A percentile compares a stretch with the other conserved stretches of the same genome.
phyloP scores from a whole-genome alignment of 2,888 invertebrate species.

The Drosophila demipolita region DNA sequence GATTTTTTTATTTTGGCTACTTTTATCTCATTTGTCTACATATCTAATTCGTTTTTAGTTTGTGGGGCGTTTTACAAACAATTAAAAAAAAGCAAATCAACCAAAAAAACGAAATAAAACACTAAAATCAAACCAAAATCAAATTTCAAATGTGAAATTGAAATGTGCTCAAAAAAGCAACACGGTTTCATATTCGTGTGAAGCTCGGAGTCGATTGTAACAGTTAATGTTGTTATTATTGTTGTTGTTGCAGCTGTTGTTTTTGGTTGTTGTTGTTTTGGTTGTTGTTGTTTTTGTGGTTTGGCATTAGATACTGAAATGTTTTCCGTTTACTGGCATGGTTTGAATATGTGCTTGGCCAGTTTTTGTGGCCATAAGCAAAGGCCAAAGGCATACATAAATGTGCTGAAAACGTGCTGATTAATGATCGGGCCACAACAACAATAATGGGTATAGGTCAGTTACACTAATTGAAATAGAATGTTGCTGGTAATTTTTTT shows the following conservation, averaged over 20 bases:
- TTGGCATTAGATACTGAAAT: conserved; percentile 30
- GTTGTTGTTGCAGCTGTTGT: conserved; percentile 25
- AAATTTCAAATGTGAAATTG: conserved; percentile 34
- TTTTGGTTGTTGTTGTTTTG: conserved; percentile 17
- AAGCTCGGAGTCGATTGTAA: conserved; percentile 17
- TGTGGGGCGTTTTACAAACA: conserved; percentile 10
- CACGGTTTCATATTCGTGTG: conserved; percentile 27
- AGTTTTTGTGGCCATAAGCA: conserved; percentile 46
- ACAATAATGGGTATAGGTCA: conserved; percentile 73
- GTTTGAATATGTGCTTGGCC: conserved; percentile 16
- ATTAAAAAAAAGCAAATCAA: neutral
- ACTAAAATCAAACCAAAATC: conserved; percentile 14
- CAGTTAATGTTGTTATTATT: conserved; percentile 17
- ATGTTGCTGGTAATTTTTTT: conserved; percentile 50
- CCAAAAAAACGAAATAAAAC: conserved; percentile 1
- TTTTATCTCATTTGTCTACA: neutral
- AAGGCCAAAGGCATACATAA: conserved; percentile 30
- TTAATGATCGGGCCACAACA: conserved; percentile 62
- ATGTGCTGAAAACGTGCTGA: conserved; percentile 70
- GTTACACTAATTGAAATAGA: conserved; percentile 79
- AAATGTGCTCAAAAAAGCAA: conserved; percentile 6
- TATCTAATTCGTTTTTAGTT: neutral
- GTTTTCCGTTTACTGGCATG: conserved; percentile 17
- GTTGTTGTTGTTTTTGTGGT: conserved; percentile 26
- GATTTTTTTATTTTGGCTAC: neutral